Evolutionary conservation across 2,888 invertebrate species (phyloP), one percentile per base, ranked within the genome.

Genomic region (Sarcophaga caerulescens): DNA sequence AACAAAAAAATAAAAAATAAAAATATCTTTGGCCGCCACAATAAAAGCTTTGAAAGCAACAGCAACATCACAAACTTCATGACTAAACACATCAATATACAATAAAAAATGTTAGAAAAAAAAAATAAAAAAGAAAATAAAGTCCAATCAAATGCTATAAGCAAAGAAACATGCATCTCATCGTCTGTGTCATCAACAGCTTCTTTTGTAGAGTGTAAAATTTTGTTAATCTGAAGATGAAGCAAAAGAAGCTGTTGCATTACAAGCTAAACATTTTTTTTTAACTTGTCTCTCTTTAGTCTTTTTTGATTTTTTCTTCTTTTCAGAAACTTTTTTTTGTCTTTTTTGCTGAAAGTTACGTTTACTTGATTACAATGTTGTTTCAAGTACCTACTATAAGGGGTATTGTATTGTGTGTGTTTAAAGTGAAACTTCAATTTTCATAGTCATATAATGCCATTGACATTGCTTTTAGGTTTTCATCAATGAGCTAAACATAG

Each of bases 381-480:
- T 90, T 89, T 86, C 74, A 69, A 66, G 59, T 74, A 77, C 63
- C 77, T 65, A 14, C 77, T 65, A 14, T 19, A 60, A 75, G 65
- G 35, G 59, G 35, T 17, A 44, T n/a, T n/a, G 44, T n/a, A 11
- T 57, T n/a, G 12, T 70, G 77, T 86, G 88, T 88, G 85, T 84
- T 89, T 78, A 89, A 90, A 90, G 90, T 89, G 90, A 87, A 89
- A 90, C 91, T 92, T 91, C 89, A 91, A 91, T 91, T 91, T 91
- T 89, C 89, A 89, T 89, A 90, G 90, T 88, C 88, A 87, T 88
- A 85, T 89, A 90, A 89, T 89, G 88, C 88, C 87, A 85, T 85
- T 85, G 85, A 81, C 86, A 81, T 86, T 85, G 86, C 83, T 78
- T 80, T 84, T 70, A 76, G 75, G 70, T 75, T 57, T 57, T 59